These are phyloP conservation scores for Acrocyrtus sp. DNA, from an alignment of 2,888 invertebrate species.

Conservation along the genomic window DNA sequence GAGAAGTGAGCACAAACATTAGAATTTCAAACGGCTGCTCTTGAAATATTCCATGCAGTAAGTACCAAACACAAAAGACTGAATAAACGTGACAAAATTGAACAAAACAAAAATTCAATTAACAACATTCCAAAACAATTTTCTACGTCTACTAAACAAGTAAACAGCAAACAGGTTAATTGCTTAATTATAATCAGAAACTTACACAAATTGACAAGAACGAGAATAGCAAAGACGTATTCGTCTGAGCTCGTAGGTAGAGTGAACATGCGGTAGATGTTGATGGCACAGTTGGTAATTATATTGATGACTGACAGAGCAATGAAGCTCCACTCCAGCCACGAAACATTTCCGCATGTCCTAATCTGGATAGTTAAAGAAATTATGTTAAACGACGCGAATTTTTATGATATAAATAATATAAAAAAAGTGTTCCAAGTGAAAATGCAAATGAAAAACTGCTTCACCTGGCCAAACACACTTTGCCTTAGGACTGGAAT, in stretches of 20 bases:
- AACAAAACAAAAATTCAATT: constrained; percentile 13
- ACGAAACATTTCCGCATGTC: constrained; percentile 44
- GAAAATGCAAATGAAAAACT: background rate
- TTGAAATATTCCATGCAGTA: constrained; percentile 60
- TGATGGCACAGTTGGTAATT: constrained; percentile 43
- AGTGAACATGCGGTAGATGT: constrained; percentile 49
- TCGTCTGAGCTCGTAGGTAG: constrained; percentile 48
- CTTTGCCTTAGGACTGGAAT: constrained; percentile 39
- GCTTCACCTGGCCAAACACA: constrained; percentile 48
- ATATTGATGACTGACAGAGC: constrained; percentile 35
- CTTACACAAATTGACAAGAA: constrained; percentile 56
- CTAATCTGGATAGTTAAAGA: constrained; percentile 47
- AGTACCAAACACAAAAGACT: constrained; percentile 59
- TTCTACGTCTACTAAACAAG: too few species aligned
- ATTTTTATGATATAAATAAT: too few species aligned
- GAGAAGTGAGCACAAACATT: constrained; percentile 48
- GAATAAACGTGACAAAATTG: too few species aligned
- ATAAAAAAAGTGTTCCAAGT: background rate
- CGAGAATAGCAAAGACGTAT: constrained; percentile 54
- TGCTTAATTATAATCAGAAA: background rate
- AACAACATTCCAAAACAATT: background rate
- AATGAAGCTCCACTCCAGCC: constrained; percentile 56
- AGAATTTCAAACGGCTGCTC: constrained; percentile 61
- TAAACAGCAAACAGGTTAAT: too few species aligned
- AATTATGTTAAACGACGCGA: background rate